These are phyloP conservation scores for Napeogenes inachia DNA, from an alignment of 2,888 invertebrate species.

Conservation along the genomic window DNA sequence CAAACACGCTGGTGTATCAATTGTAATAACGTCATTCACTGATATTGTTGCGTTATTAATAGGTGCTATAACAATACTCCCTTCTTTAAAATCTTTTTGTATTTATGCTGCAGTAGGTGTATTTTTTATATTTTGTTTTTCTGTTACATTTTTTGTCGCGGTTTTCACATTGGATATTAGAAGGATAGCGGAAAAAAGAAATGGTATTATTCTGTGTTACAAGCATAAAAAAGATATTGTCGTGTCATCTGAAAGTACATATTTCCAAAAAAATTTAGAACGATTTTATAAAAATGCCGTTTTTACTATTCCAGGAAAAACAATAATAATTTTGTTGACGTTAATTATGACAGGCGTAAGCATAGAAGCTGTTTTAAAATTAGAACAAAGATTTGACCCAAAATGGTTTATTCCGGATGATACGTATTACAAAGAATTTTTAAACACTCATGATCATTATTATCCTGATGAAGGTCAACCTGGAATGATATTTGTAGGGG, in stretches of 20 bases:
- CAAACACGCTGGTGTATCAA: conserved; percentile 89
- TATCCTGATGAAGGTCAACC: conserved; percentile 82
- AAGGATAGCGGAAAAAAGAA: conserved; percentile 79
- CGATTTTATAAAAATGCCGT: conserved; percentile 80
- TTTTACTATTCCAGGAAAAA: conserved; percentile 82
- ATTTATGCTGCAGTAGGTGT: conserved; percentile 88
- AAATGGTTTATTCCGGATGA: conserved; percentile 86
- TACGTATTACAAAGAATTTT: conserved; percentile 81
- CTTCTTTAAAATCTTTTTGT: conserved; percentile 89
- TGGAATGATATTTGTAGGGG: conserved; percentile 81
- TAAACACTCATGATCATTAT: conserved; percentile 72
- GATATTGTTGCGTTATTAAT: conserved; percentile 88
- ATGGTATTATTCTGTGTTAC: conserved; percentile 82
- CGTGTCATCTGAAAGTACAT: conserved; percentile 74
- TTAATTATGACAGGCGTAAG: conserved; percentile 79
- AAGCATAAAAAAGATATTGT: conserved; percentile 76
- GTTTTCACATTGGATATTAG: conserved; percentile 84
- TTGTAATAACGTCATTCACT: conserved; percentile 89
- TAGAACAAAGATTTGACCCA: conserved; percentile 88
- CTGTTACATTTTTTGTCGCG: conserved; percentile 89
- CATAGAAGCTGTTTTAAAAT: conserved; percentile 77
- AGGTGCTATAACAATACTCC: conserved; percentile 87
- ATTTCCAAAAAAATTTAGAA: conserved; percentile 78
- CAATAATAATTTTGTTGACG: conserved; percentile 78
- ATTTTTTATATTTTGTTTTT: conserved; percentile 84